A percentile compares a stretch with the other conserved stretches of the same genome.
These are phyloP conservation scores for Shargacucullia verbasci DNA, from an alignment of 2,888 invertebrate genomes.

Conservation along the genomic window DNA sequence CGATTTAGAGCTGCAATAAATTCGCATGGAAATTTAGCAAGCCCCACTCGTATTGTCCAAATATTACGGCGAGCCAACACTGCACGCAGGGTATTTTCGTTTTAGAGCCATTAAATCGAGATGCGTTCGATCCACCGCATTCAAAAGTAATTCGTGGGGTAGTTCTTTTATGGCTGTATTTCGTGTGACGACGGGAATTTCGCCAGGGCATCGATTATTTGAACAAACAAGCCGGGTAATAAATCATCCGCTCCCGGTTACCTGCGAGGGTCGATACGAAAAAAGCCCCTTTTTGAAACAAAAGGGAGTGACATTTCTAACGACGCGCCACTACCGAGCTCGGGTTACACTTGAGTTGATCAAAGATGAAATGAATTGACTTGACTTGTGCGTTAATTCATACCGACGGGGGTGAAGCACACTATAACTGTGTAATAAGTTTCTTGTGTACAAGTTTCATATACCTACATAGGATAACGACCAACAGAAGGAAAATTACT, in stretches of 20 bases:
- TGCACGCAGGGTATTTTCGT: conserved; percentile 77
- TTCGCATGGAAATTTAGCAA: conserved; percentile 77
- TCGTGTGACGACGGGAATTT: conserved; percentile 59
- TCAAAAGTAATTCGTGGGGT: conserved; percentile 60
- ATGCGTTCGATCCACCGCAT: conserved; percentile 62
- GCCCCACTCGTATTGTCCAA: conserved; percentile 75
- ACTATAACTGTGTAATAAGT: too few relatives aligned
- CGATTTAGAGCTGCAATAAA: conserved; percentile 76
- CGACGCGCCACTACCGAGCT: conserved; percentile 59
- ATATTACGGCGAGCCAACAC: conserved; percentile 76
- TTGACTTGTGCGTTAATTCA: conserved; percentile 34
- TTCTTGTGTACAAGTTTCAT: background rate
- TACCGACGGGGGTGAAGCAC: conserved; percentile 22
- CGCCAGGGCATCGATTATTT: conserved; percentile 84
- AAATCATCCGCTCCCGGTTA: conserved; percentile 87
- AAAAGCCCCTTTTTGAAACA: conserved; percentile 79
- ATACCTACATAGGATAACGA: background rate
- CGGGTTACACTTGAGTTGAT: conserved; percentile 56
- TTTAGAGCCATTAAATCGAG: conserved; percentile 79
- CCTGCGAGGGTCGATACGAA: conserved; percentile 85
- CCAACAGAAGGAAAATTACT: too few relatives aligned
- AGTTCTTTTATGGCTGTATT: conserved; percentile 59
- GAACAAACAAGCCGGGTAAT: conserved; percentile 86
- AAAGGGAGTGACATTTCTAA: conserved; percentile 83
- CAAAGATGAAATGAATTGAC: conserved; percentile 48